phyloP scores from a whole-genome alignment of 2,113 vertebrate species.

The Accipiter cooperii region DNA sequence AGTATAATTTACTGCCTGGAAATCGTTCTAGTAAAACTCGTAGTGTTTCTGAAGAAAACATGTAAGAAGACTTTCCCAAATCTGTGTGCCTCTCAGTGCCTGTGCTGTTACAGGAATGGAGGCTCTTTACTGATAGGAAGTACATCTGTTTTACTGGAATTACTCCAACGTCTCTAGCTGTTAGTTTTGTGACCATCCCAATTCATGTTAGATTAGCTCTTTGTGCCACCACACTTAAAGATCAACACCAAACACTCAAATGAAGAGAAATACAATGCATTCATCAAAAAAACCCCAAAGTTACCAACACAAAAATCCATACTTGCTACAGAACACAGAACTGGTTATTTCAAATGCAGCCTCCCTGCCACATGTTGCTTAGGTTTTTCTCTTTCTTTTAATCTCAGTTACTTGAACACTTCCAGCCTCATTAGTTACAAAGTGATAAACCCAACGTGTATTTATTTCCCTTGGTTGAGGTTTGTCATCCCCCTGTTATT shows the following conservation, averaged over 20 bases:
- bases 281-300: background rate
- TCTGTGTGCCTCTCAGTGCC: background rate
- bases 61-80: background rate
- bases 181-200: background rate
- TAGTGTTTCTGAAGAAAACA: background rate
- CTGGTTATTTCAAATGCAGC: background rate
- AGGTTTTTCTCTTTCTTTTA: background rate
- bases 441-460: background rate
- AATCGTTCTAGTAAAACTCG: background rate
- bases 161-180: background rate
- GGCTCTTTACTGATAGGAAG: slow-evolving; percentile 3
- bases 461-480: background rate
- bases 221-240: background rate
- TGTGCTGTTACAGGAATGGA: background rate
- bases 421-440: background rate
- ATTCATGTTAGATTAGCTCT: background rate
- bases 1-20: background rate
- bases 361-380: background rate
- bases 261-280: background rate
- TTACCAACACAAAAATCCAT: background rate
- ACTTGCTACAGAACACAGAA: background rate
- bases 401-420: background rate
- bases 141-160: slow-evolving; percentile 15
- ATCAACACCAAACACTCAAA: background rate
- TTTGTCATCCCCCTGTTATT: background rate